Evolutionary conservation across 2,113 vertebrate genomes (phyloP), one percentile per base, ranked within the genome.

Genomic region (Pandion haliaetus): DNA sequence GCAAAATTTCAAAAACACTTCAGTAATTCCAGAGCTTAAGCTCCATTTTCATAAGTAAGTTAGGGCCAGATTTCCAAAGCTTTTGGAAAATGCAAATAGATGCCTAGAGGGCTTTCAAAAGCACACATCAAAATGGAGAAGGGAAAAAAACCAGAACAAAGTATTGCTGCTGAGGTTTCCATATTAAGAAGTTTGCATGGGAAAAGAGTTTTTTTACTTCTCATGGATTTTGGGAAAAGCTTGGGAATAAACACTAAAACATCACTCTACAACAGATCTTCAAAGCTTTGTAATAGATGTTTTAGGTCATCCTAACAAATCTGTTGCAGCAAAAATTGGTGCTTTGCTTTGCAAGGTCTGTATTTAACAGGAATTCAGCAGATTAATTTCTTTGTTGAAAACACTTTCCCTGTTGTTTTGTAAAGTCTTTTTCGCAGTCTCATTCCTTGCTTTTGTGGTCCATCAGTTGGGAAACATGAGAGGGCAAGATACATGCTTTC

Each of bases 1-100:
- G 45, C 55, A 88, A 82, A 80, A 88, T 95, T 90, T 95, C 40
- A 77, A 62, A 84, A 94, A 38, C 54, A 36, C 45, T 59, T 77
- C 40, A 62, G 74, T 80, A 80, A 47, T 76, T 93, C 45, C 66
- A 1, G 3, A 92, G 71, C 14, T 91, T 87, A 90, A 93, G 50
- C 62, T 38, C 67, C 50, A 83, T 96, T 97, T 93, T 90, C 54
- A 54, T 95, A 95, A 95, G 42, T 96, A 82, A 93, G 71, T 90
- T 77, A 62, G 85, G 62, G 71, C 58, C 63, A 94, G 74, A 80
- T 86, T 94, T 86, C 88, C 87, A 86, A 77, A 86, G 87, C 54
- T 86, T 90, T 94, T 88, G 73, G 82, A 95, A 94, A 76, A 96
- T 96, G 92, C 85, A 96, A 95, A 93, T 94, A 80, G 49, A 70